Conservation (phyloP, 2,113 vertebrate genomes). For the Leiothrix lutea region DNA sequence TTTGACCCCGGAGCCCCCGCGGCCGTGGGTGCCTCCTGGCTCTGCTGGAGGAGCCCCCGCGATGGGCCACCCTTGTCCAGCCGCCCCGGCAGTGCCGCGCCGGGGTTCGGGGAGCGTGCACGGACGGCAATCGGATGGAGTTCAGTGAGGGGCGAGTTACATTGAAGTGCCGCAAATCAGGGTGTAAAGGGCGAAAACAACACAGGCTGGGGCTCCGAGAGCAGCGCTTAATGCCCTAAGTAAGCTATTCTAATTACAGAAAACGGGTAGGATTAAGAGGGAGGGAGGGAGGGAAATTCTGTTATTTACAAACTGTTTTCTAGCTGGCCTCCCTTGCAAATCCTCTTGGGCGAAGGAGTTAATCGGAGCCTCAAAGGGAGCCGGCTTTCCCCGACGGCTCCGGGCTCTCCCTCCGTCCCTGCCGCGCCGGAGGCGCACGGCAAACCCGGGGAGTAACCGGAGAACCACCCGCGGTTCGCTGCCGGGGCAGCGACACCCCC, state of each 20-base stretch:
- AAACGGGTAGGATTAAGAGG: not conserved
- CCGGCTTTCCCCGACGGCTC: constrained; percentile 5
- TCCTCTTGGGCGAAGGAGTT: not conserved
- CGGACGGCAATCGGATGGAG: not conserved
- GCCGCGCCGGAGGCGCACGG: not conserved
- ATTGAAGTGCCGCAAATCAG: not conserved
- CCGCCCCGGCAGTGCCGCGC: not conserved
- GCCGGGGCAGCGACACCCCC: not conserved
- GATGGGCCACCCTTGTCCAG: not conserved
- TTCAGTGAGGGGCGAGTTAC: not conserved
- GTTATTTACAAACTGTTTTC: constrained; percentile 1
- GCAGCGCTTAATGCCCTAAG: not conserved
- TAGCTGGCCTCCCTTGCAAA: not conserved
- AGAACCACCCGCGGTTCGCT: not conserved
- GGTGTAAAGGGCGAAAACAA: not conserved
- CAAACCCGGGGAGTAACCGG: not conserved
- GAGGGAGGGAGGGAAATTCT: not conserved
- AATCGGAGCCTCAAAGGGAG: not conserved
- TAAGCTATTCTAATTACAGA: constrained; percentile 49
- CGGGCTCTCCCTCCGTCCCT: not conserved
- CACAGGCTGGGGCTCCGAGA: not conserved
- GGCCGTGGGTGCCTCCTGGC: not conserved
- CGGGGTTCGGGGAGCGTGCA: not conserved
- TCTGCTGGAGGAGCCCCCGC: not conserved
- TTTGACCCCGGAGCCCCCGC: not conserved